Percentiles rank a stretch among this genome's conserved stretches.
Conservation (phyloP, 1,140 invertebrate genomes). For the Diabrotica undecimpunctata region DNA sequence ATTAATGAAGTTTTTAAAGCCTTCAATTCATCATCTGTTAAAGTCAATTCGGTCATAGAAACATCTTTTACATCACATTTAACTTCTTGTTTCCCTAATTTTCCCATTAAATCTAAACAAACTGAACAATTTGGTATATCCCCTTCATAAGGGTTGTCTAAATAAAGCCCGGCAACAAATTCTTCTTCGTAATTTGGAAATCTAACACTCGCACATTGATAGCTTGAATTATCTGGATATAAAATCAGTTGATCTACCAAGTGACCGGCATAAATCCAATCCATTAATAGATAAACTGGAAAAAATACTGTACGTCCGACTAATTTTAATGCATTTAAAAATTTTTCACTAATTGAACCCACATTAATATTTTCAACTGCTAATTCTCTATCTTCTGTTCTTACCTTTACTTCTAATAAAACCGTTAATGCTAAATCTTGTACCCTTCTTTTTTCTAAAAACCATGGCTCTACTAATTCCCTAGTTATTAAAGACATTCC, state of each 20-base stretch:
- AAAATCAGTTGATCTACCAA: too few species aligned
- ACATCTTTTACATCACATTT: neutral
- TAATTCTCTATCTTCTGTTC: neutral
- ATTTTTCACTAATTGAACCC: neutral
- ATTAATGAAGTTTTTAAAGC: neutral
- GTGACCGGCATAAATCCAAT: neutral
- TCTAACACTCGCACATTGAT: too few species aligned
- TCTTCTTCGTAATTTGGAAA: neutral
- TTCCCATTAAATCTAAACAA: slow-evolving; percentile 6
- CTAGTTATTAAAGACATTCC: slow-evolving; percentile 3
- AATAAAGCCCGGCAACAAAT: neutral
- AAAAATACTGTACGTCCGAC: neutral
- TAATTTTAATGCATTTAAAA: neutral
- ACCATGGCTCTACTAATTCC: neutral
- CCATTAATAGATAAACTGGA: neutral
- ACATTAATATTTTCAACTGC: neutral
- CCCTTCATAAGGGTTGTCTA: slow-evolving; percentile 9
- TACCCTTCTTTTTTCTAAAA: neutral
- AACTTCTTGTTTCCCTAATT: slow-evolving; percentile 7
- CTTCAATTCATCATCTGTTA: neutral
- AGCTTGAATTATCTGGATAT: too few species aligned
- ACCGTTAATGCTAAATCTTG: slow-evolving; percentile 5
- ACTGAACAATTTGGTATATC: neutral
- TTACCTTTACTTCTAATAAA: neutral
- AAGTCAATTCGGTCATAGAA: neutral